Percentiles rank a stretch among this genome's conserved stretches.
Evolutionary conservation across 2,113 vertebrate species (phyloP).

Genomic region (Glaucidium brasilianum): DNA sequence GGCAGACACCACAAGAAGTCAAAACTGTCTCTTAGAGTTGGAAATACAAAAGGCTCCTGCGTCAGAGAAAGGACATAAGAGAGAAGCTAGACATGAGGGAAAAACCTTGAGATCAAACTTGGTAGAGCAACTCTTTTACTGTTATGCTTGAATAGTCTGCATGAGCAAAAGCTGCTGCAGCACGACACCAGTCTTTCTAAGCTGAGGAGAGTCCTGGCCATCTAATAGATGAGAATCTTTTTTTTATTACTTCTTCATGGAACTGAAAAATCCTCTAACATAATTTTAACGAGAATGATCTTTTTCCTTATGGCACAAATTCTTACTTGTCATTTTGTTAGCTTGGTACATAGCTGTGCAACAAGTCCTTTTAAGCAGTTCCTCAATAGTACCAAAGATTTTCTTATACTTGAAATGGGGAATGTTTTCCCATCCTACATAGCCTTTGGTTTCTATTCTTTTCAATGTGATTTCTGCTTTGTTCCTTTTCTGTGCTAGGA

Average conservation of each 20-base stretch:
- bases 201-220: neutral
- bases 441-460: conserved; percentile 14
- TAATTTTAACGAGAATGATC: neutral
- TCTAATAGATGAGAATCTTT: neutral
- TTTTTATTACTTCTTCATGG: neutral
- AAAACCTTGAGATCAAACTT: neutral
- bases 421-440: neutral
- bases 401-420: neutral
- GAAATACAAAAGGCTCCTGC: neutral
- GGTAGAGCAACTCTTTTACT: neutral
- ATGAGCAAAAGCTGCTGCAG: neutral
- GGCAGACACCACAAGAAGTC: rapidly evolving
- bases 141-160: neutral
- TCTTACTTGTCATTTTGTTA: neutral
- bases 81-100: neutral
- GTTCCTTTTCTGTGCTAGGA: conserved; percentile 37
- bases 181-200: neutral
- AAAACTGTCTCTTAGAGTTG: neutral
- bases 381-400: neutral
- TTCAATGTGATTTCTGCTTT: conserved; percentile 17
- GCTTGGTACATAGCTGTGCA: neutral
- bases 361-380: neutral
- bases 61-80: neutral
- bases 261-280: neutral
- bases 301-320: neutral